phyloP scores from a whole-genome alignment of 2,797 vertebrate species.

The Falco concolor region DNA sequence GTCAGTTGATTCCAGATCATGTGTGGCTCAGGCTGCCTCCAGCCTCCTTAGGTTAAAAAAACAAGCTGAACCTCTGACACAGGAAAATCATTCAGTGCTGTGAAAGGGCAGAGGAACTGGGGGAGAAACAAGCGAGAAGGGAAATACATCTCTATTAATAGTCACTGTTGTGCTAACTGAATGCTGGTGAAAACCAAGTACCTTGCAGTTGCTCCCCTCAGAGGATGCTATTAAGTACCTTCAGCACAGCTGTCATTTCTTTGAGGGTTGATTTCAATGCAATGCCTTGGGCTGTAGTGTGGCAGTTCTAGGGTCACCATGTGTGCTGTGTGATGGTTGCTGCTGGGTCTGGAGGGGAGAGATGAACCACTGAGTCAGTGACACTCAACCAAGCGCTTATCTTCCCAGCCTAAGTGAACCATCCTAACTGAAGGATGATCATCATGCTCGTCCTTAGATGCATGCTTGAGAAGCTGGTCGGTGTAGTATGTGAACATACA shows the following conservation, averaged over 20 bases:
- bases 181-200: background rate
- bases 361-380: background rate
- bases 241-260: background rate
- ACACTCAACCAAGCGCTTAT: background rate
- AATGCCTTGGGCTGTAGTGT: background rate
- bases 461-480: rapidly evolving
- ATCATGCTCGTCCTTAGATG: background rate
- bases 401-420: background rate
- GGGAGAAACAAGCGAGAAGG: background rate
- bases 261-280: background rate
- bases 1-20: background rate
- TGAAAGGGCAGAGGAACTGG: background rate
- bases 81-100: background rate
- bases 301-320: background rate
- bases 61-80: background rate
- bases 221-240: background rate
- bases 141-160: too few species aligned
- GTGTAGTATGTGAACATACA: background rate
- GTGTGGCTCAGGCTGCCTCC: background rate
- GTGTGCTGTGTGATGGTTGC: background rate
- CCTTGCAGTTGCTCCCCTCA: background rate
- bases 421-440: too few species aligned
- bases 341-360: background rate
- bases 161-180: background rate
- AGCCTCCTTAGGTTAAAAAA: background rate